A percentile compares a stretch with the other conserved stretches of the same genome.
These are phyloP conservation scores for Nyctibius bracteatus DNA, from an alignment of 2,113 vertebrate genomes.

Conservation along the genomic window DNA sequence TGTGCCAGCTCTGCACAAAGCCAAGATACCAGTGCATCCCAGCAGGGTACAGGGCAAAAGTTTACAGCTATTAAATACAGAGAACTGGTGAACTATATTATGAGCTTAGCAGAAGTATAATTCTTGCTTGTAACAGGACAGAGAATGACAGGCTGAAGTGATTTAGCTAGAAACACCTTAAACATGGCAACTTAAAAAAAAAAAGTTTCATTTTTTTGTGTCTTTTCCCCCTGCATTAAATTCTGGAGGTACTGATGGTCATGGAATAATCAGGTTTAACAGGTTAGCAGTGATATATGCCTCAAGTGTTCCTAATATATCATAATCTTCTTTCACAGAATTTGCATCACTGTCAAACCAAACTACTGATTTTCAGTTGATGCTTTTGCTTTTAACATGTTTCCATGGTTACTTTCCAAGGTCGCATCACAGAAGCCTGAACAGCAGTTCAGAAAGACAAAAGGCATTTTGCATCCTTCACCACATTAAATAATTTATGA, in stretches of 20 bases:
- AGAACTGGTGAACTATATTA: conserved; percentile 9
- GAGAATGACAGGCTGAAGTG: conserved; percentile 1
- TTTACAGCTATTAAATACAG: conserved; percentile 49
- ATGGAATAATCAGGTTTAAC: conserved; percentile 41
- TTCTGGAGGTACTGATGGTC: conserved; percentile 12
- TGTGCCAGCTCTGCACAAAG: conserved; percentile 31
- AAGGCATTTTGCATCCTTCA: conserved; percentile 53
- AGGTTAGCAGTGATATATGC: conserved; percentile 52
- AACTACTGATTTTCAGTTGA: conserved; percentile 52
- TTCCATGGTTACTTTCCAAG: conserved; percentile 84
- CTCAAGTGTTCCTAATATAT: conserved; percentile 41
- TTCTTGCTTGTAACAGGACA: conserved; percentile 17
- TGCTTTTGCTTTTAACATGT: conserved; percentile 70
- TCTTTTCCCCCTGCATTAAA: neutral
- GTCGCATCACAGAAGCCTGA: conserved; percentile 62
- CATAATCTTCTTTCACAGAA: conserved; percentile 55
- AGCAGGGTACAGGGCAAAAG: conserved; percentile 35
- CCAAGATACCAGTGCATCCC: neutral
- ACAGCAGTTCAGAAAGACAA: conserved; percentile 62
- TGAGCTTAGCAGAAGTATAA: conserved; percentile 22
- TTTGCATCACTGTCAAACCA: conserved; percentile 60
- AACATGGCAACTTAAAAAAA: neutral
- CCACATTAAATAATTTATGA: conserved; percentile 66
- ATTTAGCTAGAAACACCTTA: conserved; percentile 31
- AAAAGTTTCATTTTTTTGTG: neutral